These are phyloP conservation scores for Drosophila austrosaltans DNA, from an alignment of 2,888 invertebrate species.

Conservation along the genomic window DNA sequence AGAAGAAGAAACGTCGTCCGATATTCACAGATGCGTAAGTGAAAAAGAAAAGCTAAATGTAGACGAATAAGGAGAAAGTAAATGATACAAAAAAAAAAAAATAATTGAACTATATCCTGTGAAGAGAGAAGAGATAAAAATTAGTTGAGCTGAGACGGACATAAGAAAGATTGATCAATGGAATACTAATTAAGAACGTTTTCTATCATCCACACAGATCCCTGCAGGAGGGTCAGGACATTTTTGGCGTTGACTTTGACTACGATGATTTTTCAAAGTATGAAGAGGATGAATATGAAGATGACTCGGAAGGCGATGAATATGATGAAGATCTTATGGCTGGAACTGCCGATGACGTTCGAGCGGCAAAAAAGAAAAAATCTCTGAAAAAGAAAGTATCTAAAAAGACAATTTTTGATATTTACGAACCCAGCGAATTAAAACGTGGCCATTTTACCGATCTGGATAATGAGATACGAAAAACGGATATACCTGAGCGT, in stretches of 20 bases:
- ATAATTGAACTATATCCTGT: too few species aligned
- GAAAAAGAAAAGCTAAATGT: neutral
- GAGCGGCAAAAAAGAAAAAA: slow-evolving; percentile 89
- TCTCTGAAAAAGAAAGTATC: slow-evolving; percentile 90
- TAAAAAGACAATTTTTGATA: slow-evolving; percentile 94
- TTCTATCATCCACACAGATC: slow-evolving; percentile 85
- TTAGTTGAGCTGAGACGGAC: too few species aligned
- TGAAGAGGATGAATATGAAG: slow-evolving; percentile 91
- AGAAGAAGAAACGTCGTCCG: slow-evolving; percentile 90
- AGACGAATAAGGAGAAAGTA: too few species aligned
- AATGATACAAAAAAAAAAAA: too few species aligned
- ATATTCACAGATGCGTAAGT: slow-evolving; percentile 94
- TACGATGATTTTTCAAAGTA: slow-evolving; percentile 95
- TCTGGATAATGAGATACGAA: slow-evolving; percentile 94
- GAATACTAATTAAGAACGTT: too few species aligned
- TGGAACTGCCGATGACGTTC: slow-evolving; percentile 85
- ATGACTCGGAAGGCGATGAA: slow-evolving; percentile 90
- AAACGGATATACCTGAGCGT: slow-evolving; percentile 94
- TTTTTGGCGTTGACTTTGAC: slow-evolving; percentile 99
- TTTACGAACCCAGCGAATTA: slow-evolving; percentile 98
- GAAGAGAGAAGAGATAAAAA: neutral
- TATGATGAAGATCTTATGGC: slow-evolving; percentile 89
- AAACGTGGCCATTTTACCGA: slow-evolving; percentile 98
- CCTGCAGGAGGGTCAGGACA: slow-evolving; percentile 98
- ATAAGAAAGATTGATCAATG: too few species aligned